Percentiles rank a stretch among this genome's conserved stretches.
Evolutionary conservation across 37 sponge, comb jelly and placozoan species (phyloP).

Genomic region (Amphimedon queenslandica): DNA sequence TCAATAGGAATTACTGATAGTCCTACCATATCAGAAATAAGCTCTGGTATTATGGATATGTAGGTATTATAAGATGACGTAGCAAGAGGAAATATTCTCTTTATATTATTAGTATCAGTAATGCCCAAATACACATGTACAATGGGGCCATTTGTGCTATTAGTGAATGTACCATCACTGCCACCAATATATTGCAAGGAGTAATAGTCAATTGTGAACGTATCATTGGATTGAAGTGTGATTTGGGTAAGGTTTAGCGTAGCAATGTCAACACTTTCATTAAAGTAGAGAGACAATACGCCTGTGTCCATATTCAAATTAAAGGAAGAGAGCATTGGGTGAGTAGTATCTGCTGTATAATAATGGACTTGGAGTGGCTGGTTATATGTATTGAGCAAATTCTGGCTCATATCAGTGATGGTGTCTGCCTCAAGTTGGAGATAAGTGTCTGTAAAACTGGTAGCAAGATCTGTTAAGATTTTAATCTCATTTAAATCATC

Average conservation of each 20-base stretch:
- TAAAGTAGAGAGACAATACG: constrained; percentile 57
- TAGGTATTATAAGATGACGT: constrained; percentile 51
- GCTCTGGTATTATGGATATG: constrained; percentile 33
- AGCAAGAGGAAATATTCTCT: constrained; percentile 56
- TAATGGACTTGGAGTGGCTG: constrained; percentile 43
- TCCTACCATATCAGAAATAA: constrained; percentile 66
- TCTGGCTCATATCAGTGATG: constrained; percentile 66
- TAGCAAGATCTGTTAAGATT: constrained; percentile 59
- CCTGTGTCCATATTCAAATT: constrained; percentile 72
- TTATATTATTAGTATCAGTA: constrained; percentile 67
- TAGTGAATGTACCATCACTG: constrained; percentile 44
- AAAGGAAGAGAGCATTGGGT: constrained; percentile 58
- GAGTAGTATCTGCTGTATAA: constrained; percentile 47
- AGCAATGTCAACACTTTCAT: constrained; percentile 64
- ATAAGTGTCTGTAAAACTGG: constrained; percentile 37
- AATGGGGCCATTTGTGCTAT: constrained; percentile 61
- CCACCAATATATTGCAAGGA: constrained; percentile 20
- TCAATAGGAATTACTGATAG: constrained; percentile 39
- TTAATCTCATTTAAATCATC: constrained; percentile 84
- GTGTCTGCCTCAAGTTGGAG: constrained; percentile 21
- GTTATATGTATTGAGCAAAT: constrained; percentile 53
- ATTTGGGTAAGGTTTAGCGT: constrained; percentile 48
- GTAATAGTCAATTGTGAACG: constrained; percentile 21
- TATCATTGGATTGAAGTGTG: constrained; percentile 38
- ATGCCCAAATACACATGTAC: constrained; percentile 58